Evolutionary conservation across 2,888 invertebrate species (phyloP), one percentile per base, ranked within the genome.

Genomic region (Hirtodrosophila confusa): DNA sequence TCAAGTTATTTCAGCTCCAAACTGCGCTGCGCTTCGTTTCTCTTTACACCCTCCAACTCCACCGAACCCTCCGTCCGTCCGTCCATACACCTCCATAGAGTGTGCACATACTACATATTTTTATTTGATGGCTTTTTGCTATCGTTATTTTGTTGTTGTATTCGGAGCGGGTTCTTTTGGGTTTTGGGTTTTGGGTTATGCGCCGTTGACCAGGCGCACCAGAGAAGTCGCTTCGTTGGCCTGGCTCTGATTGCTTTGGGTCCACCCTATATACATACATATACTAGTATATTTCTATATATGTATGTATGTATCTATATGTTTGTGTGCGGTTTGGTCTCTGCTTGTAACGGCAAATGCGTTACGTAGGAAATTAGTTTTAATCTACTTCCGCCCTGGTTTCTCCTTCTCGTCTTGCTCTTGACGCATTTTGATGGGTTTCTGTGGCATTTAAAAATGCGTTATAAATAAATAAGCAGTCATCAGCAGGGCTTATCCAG

Each of bases 361-460:
- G 65, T 75, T 85, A 62, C 72, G 78, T 61, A 66, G 83, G 85
- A 84, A 84, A 84, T 84, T 84, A 85, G 85, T 85, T 85, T 85
- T 85, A 84, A 82, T 85, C 78, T 64, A 76, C 73, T 76, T 86
- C 82, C 86, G 78, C 63, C 60, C 57, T 43, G 62, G 45, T 79
- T 78, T 57, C 66, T 67, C 41, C 60, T 35, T 40, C 48, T 11
- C 51, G 35, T 48, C 72, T 69, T 44, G 37, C 40, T 44, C 23
- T 41, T 45, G 33, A 24, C 27, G 36, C 48, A 55, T 29, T 51
- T 58, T 55, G 11, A 43, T 63, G 49, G 56, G 35, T 49, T 40
- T 35, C 11, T 70, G 27, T 67, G 45, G 56, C 65, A 62, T 76
- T 72, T 75, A 72, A 82, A 86, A 84, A 62, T 80, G 70, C 75